These are phyloP conservation scores for Aotus griseimembra DNA, from an alignment of 2,797 vertebrate genomes.

Conservation along the genomic window DNA sequence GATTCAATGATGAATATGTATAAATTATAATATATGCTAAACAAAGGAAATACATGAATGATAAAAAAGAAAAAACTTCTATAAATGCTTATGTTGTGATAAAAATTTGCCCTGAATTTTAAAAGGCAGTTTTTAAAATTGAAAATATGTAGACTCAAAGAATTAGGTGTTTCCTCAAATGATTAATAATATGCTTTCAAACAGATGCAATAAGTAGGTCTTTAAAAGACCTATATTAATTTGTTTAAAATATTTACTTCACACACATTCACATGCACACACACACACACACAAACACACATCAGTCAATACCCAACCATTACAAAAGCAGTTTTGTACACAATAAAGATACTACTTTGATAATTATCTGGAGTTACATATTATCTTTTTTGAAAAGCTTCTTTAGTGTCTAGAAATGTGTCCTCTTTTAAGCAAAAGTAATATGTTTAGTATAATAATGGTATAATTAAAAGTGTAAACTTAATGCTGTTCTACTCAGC, in stretches of 20 bases:
- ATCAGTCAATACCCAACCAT: neutral
- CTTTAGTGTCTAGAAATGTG: neutral
- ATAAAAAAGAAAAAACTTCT: neutral
- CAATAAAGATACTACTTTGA: neutral
- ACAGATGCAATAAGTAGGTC: neutral
- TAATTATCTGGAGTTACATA: neutral
- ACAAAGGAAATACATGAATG: neutral
- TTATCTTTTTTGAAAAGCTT: neutral
- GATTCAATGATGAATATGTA: slow-evolving; percentile 1
- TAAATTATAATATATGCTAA: slow-evolving; percentile 17
- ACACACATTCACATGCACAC: neutral
- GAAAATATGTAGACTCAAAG: neutral
- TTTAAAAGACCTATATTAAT: neutral
- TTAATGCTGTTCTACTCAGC: slow-evolving; percentile 39
- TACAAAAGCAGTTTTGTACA: neutral
- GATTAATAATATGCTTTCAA: neutral
- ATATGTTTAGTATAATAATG: slow-evolving; percentile 46
- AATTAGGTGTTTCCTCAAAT: slow-evolving; percentile 10
- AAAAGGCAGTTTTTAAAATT: slow-evolving; percentile 21
- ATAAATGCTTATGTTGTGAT: neutral
- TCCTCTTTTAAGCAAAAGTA: slow-evolving; percentile 37
- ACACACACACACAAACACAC: neutral
- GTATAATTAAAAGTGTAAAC: slow-evolving; percentile 48
- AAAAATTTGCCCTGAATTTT: neutral
- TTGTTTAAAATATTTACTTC: slow-evolving; percentile 46